Conservation (phyloP, 2,888 invertebrate species). For the Drosophila macrothrix region DNA sequence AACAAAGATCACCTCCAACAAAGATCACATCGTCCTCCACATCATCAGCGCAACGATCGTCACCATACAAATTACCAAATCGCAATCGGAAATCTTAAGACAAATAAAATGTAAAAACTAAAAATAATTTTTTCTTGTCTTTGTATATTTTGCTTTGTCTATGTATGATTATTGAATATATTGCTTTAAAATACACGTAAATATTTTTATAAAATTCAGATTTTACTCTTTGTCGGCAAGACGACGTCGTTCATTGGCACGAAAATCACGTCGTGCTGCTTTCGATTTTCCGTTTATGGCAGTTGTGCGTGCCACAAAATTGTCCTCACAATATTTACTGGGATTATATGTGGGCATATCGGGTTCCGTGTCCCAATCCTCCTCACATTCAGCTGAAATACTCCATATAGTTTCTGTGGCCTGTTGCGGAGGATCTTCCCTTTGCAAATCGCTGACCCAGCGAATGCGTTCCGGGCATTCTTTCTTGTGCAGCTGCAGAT, state of each 20-base stretch:
- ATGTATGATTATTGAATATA: not conserved
- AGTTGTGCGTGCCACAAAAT: slow-evolving; percentile 23
- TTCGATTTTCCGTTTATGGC: slow-evolving; percentile 12
- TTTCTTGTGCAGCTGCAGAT: slow-evolving; percentile 27
- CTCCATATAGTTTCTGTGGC: not conserved
- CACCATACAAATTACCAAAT: slow-evolving; percentile 23
- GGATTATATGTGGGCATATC: slow-evolving; percentile 44
- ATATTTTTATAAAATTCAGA: not conserved
- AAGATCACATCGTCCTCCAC: not conserved
- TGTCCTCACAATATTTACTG: slow-evolving; percentile 29
- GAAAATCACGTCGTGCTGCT: slow-evolving; percentile 18
- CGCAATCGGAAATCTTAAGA: not conserved
- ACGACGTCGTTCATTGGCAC: slow-evolving; percentile 33
- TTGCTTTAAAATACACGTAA: not conserved
- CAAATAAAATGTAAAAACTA: not conserved
- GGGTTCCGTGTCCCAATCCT: slow-evolving; percentile 49
- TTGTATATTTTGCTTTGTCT: not conserved
- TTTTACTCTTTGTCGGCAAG: slow-evolving; percentile 12
- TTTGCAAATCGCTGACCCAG: not conserved
- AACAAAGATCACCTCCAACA: not conserved
- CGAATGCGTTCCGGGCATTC: slow-evolving; percentile 18
- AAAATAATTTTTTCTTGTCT: not conserved
- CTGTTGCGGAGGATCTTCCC: not conserved
- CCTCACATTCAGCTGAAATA: slow-evolving; percentile 21
- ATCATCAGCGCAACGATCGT: slow-evolving; percentile 1